Evolutionary conservation across 53 echinoderm and acorn worm species (phyloP).

Genomic region (Apostichopus leukothele): DNA sequence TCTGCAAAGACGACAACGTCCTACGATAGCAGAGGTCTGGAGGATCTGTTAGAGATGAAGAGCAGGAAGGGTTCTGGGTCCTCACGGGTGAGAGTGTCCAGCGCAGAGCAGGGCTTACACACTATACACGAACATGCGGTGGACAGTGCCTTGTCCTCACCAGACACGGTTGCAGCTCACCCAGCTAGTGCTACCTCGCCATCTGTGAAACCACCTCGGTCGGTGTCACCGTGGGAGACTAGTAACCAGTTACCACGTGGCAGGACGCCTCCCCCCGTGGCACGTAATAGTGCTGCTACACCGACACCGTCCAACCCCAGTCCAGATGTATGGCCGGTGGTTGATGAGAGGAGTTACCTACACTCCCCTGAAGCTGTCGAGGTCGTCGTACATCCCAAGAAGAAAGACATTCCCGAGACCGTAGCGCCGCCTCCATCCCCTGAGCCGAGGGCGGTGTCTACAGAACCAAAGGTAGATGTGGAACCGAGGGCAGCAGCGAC

Average conservation of each 20-base stretch:
- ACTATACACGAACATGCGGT: constrained; percentile 9
- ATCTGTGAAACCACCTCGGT: constrained; percentile 24
- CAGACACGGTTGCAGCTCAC: constrained; percentile 31
- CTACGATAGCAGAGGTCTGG: background rate
- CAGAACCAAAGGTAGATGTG: constrained; percentile 15
- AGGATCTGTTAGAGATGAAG: background rate
- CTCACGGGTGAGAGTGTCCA: constrained; percentile 12
- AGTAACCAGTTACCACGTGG: background rate
- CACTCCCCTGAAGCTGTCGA: constrained; percentile 62
- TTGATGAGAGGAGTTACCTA: constrained; percentile 89
- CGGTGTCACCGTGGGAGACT: constrained; percentile 45
- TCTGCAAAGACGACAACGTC: constrained; percentile 26
- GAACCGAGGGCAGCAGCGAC: background rate
- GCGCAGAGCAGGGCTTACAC: constrained; percentile 17
- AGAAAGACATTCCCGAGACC: constrained; percentile 67
- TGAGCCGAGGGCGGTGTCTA: constrained; percentile 65
- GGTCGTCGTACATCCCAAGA: constrained; percentile 24
- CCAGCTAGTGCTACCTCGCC: constrained; percentile 8
- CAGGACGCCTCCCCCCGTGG: constrained; percentile 32
- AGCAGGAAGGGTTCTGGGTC: constrained; percentile 16
- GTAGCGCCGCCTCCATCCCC: constrained; percentile 95
- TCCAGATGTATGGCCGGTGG: constrained; percentile 84
- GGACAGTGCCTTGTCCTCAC: constrained; percentile 20
- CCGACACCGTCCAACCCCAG: constrained; percentile 69
- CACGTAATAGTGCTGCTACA: constrained; percentile 21